phyloP scores from a whole-genome alignment of 2,797 vertebrate genomes.

The Danio tinwini region DNA sequence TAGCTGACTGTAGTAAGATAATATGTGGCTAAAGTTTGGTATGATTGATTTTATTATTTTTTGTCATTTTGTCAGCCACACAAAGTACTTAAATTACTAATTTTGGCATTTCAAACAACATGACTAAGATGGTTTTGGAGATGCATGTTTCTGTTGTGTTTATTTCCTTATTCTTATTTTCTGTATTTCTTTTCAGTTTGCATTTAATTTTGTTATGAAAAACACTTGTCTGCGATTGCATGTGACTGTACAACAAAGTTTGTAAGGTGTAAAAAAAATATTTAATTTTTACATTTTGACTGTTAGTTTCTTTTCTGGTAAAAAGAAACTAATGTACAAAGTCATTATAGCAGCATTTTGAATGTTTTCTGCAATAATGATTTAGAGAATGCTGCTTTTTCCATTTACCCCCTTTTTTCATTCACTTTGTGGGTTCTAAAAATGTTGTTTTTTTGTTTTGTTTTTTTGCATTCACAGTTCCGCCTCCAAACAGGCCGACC shows the following conservation, averaged over 20 bases:
- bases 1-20: too few relatives aligned
- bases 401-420: constrained; percentile 56
- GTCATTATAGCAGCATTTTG: background rate
- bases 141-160: background rate
- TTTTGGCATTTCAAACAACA: background rate
- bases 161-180: background rate
- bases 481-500: constrained; percentile 80
- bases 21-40: too few relatives aligned
- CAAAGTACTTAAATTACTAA: too few relatives aligned
- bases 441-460: constrained; percentile 30
- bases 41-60: too few relatives aligned
- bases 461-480: constrained; percentile 45
- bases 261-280: too few relatives aligned
- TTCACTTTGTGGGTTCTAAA: constrained; percentile 14
- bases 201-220: background rate
- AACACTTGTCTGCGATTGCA: too few relatives aligned
- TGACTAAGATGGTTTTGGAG: constrained; percentile 31
- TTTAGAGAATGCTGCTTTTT: background rate
- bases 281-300: constrained; percentile 2
- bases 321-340: too few relatives aligned
- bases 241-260: background rate
- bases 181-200: background rate
- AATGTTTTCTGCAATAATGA: background rate
- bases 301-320: background rate
- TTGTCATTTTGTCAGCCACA: too few relatives aligned